Evolutionary conservation across 2,113 vertebrate genomes (phyloP), one percentile per base, ranked within the genome.

Genomic region (Brachypteracias leptosomus): DNA sequence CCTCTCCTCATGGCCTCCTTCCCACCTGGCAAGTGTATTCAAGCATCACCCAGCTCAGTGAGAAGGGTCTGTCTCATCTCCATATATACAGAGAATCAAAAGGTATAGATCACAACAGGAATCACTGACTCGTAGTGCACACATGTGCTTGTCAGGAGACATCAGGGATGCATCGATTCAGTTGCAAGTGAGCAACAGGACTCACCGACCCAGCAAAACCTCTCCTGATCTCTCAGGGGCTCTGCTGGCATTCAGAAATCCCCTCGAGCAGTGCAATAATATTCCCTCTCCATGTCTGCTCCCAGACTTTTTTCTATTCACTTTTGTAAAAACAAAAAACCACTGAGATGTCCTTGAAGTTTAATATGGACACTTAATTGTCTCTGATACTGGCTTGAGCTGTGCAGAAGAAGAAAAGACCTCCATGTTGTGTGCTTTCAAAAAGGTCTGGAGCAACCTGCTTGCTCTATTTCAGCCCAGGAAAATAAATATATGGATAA

Each of bases 41-140:
- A 7, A 12, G 20, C 75, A 59, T 17, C 71, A 35, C 19, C 29
- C 31, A 44, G 59, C 31, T 6, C 18, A 9, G 19, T 15, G 22
- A 62, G 77, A 61, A 83, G 31, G 17, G 6, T 36, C 74, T 33
- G 17, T 7, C 63, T 62, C 11, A 2, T 65, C 62, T 65, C 73
- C 6, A 5, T 22, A 26, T 2, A 0, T 46, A 40, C 0, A 0
- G 18, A 33, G 16, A 62, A 24, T 13, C 35, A 61, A 29, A 40
- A 77, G 11, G 11, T 46, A 13, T 3, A 47, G 70, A 36, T 62
- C 42, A 68, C 36, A 29, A 6, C 0, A 7, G 72, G 47, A 73
- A 29, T 19, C 35, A 3, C 9, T 22, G 63, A 4, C 35, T n/a
- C 9, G 0, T 18, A 6, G 26, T 2, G 58, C 36, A 10, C 36